Evolutionary conservation across 1,140 invertebrate genomes (phyloP).

Genomic region (Philopotamus ludificatus): DNA sequence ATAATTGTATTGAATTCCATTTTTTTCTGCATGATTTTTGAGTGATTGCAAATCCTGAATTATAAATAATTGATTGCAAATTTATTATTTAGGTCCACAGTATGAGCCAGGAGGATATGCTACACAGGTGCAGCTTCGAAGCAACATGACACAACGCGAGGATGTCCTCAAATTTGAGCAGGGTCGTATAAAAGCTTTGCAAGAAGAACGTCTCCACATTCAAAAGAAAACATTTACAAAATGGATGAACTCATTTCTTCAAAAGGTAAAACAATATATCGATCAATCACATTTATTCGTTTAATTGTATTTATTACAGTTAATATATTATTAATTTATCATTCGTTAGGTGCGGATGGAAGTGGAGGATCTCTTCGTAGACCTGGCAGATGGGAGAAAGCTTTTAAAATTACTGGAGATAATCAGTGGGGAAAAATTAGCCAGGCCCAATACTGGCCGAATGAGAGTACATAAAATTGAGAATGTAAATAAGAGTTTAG

Average conservation of each 20-base stretch:
- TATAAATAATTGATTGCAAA: background rate
- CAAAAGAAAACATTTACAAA: constrained; percentile 99
- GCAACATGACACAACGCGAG: constrained; percentile 84
- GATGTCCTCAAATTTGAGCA: constrained; percentile 94
- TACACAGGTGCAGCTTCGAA: constrained; percentile 57
- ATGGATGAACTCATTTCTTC: constrained; percentile 99
- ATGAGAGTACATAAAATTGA: constrained; percentile 99
- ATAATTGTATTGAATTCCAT: too few relatives aligned
- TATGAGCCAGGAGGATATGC: constrained; percentile 68
- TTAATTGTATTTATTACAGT: background rate
- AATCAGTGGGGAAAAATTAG: constrained; percentile 96
- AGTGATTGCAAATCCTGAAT: background rate
- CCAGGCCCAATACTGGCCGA: constrained; percentile 92
- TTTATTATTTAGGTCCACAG: constrained; percentile 64
- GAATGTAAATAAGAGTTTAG: constrained; percentile 97
- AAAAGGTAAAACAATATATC: constrained; percentile 68
- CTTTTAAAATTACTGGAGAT: constrained; percentile 97
- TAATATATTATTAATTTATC: constrained; percentile 34
- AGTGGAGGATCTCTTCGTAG: constrained; percentile 95
- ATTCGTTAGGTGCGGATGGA: constrained; percentile 80
- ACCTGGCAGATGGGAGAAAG: constrained; percentile 93
- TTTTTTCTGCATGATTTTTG: background rate
- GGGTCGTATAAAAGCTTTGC: constrained; percentile 91
- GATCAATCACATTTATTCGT: background rate
- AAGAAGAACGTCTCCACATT: constrained; percentile 95